A percentile compares a stretch with the other conserved stretches of the same genome.
Conservation (phyloP, 1,140 invertebrate species). For the Calliphora vicina region DNA sequence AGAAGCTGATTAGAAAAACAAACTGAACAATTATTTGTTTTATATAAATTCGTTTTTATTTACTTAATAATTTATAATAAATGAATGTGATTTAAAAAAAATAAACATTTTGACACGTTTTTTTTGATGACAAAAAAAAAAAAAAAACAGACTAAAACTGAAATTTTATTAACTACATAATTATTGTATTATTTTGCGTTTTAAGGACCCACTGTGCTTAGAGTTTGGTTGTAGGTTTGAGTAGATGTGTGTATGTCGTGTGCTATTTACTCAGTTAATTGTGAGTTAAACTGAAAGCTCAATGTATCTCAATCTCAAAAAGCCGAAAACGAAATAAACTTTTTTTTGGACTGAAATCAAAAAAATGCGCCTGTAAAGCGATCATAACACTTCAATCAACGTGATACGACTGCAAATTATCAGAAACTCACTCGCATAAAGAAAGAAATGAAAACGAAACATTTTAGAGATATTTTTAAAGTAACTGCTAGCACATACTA, state of each 20-base stretch:
- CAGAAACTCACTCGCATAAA: not conserved
- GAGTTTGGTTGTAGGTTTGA: not conserved
- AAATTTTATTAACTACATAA: not conserved
- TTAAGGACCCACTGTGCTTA: not conserved
- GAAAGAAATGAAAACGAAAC: constrained; percentile 1
- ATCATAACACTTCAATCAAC: constrained; percentile 20
- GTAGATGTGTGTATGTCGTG: not conserved
- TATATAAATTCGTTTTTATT: too few species aligned
- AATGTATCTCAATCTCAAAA: not conserved
- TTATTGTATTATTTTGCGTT: too few species aligned
- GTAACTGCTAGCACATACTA: not conserved
- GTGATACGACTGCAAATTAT: constrained; percentile 12
- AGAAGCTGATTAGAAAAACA: too few species aligned
- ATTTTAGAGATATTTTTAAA: not conserved
- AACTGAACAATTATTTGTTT: too few species aligned
- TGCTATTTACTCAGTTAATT: constrained; percentile 16
- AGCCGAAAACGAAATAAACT: not conserved
- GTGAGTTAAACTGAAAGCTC: not conserved
- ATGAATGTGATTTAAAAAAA: not conserved
- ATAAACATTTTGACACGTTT: too few species aligned
- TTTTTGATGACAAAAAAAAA: too few species aligned
- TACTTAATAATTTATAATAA: too few species aligned
- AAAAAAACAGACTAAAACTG: not conserved
- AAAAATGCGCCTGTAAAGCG: constrained; percentile 6
- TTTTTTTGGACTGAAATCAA: not conserved